Base-by-base conservation (phyloP, 92 coral and sea anemone species). In the Porites lobata region DNA sequence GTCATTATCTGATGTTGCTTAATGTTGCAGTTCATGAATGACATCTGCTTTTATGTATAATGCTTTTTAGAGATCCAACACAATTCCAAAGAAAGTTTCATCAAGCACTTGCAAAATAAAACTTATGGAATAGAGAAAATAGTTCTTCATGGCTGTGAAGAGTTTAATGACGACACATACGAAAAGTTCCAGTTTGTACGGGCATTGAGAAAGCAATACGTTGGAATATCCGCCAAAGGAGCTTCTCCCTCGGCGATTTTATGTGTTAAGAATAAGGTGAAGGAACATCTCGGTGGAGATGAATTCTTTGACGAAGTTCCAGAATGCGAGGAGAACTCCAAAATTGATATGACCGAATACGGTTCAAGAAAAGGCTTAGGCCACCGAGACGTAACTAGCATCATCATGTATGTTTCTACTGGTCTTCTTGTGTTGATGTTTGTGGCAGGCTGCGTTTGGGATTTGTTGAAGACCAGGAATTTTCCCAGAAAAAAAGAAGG, bases 361-460 rank as follows among this genome's bases (percentile, higher is more conserved):
- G 54, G 59, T 8, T 6, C 20, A 32, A 19, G 53, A 18, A 19
- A 79, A 20, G 21, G 1, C 13, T 79, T 13, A 1, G 13, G 21
- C 4, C 18, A 8, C 0, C 0, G 1, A n/a, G 73, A 22, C 67
- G 1, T 21, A 7, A 1, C 4, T 1, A 63, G 19, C 80, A 57
- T 56, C 5, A 65, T 64, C 5, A 9, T 79, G 56, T 79, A 79
- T 59, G 73, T 53, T 10, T 65, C 73, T 19, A 1, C 8, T 53
- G 83, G 74, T 38, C 19, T 79, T 19, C 20, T 65, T 43, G 74
- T 53, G 13, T 19, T 51, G 50, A 50, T 65, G 29, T 19, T 50
- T 11, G 9, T 65, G 65, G 83, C 59, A 43, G 83, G 74, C 21
- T 63, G 61, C 29, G 47, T 8, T 1, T 79, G 83, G 83, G 73